A percentile compares a stretch with the other conserved stretches of the same genome.
These are phyloP conservation scores for Hyles euphorbiae DNA, from an alignment of 1,140 invertebrate species.

Conservation along the genomic window DNA sequence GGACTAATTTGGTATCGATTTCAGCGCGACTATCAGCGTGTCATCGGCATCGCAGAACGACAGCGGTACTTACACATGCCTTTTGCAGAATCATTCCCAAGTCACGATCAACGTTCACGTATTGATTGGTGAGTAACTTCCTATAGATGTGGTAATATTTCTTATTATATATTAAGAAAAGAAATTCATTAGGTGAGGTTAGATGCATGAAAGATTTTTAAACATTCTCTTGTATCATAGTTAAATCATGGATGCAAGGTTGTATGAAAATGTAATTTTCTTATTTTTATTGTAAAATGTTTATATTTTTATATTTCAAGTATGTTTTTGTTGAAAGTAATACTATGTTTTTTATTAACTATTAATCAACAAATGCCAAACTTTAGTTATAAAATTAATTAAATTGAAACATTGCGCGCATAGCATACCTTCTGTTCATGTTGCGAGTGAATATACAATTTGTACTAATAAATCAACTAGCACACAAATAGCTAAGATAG, in stretches of 20 bases:
- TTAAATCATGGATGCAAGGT: too few relatives aligned
- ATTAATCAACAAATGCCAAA: too few relatives aligned
- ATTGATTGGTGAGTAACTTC: constrained; percentile 55
- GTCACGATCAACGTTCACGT: constrained; percentile 64
- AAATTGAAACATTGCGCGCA: too few relatives aligned
- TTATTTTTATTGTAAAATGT: too few relatives aligned
- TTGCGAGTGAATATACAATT: constrained; percentile 5
- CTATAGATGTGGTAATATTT: neutral
- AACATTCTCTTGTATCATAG: too few relatives aligned
- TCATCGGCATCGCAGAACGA: constrained; percentile 63
- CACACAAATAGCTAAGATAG: constrained; percentile 4
- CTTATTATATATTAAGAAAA: neutral
- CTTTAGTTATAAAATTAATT: too few relatives aligned
- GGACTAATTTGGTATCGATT: constrained; percentile 16
- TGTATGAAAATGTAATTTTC: too few relatives aligned
- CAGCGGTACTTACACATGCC: constrained; percentile 58
- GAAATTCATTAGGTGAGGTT: neutral
- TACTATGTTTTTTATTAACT: too few relatives aligned
- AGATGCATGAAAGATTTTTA: neutral
- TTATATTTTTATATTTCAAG: too few relatives aligned
- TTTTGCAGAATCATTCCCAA: constrained; percentile 60
- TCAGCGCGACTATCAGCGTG: constrained; percentile 60
- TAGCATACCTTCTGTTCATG: neutral
- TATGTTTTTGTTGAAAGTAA: too few relatives aligned
- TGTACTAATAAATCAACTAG: constrained; percentile 14